These are phyloP conservation scores for Glaucopsyche alexis DNA, from an alignment of 2,888 invertebrate genomes.

Conservation along the genomic window DNA sequence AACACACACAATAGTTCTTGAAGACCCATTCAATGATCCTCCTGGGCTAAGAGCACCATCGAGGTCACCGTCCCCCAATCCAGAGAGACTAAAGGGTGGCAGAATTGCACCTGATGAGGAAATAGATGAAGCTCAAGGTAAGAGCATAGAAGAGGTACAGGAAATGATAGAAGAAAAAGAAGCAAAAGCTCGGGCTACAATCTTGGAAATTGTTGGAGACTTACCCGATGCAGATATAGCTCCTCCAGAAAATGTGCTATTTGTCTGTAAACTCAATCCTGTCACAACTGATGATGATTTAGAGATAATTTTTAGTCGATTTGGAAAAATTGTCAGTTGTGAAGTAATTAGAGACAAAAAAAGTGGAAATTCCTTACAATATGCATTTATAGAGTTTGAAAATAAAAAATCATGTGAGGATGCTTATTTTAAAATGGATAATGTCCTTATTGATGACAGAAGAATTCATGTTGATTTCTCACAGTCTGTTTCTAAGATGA, in stretches of 20 bases:
- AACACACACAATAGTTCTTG: slow-evolving; percentile 96
- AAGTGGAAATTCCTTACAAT: slow-evolving; percentile 96
- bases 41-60: slow-evolving; percentile 87
- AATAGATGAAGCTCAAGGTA: slow-evolving; percentile 93
- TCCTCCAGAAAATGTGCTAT: slow-evolving; percentile 99
- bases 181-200: slow-evolving; percentile 97
- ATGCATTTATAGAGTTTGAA: slow-evolving; percentile 99
- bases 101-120: slow-evolving; percentile 96
- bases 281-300: slow-evolving; percentile 98
- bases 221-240: slow-evolving; percentile 98
- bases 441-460: slow-evolving; percentile 98
- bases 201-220: slow-evolving; percentile 99
- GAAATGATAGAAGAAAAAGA: slow-evolving; percentile 95
- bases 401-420: slow-evolving; percentile 96
- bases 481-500: slow-evolving; percentile 97
- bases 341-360: slow-evolving; percentile 97
- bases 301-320: slow-evolving; percentile 98
- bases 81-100: slow-evolving; percentile 89
- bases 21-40: slow-evolving; percentile 97
- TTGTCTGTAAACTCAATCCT: slow-evolving; percentile 99
- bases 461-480: slow-evolving; percentile 99
- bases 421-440: slow-evolving; percentile 99
- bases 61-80: slow-evolving; percentile 93
- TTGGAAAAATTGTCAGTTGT: slow-evolving; percentile 95
- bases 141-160: slow-evolving; percentile 89